phyloP scores from a whole-genome alignment of 2,797 vertebrate species.

The Semotilus atromaculatus region DNA sequence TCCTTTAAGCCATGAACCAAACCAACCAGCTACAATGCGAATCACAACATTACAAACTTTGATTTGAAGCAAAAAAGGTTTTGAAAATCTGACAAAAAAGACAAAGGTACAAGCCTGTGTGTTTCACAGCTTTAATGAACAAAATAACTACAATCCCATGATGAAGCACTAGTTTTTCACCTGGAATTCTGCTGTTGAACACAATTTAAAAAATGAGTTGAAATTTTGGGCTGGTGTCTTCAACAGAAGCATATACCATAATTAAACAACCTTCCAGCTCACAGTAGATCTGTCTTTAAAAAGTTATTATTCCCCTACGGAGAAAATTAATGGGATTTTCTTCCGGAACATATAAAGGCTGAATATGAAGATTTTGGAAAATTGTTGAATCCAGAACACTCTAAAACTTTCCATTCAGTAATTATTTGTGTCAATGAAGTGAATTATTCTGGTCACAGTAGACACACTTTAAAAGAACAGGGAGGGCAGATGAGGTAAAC shows the following conservation, averaged over 20 bases:
- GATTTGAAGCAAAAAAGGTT: not conserved
- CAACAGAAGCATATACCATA: not conserved
- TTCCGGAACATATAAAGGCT: not conserved
- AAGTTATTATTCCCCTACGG: not conserved
- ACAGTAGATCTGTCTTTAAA: not conserved
- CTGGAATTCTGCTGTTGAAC: not conserved
- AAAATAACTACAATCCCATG: not conserved
- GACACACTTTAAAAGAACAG: not conserved
- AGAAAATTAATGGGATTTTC: slow-evolving; percentile 6
- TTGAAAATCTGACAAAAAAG: not conserved
- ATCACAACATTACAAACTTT: not conserved
- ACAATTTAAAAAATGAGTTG: not conserved
- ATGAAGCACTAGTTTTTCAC: not conserved
- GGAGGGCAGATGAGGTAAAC: not conserved
- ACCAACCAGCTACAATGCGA: not conserved
- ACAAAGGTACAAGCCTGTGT: not conserved
- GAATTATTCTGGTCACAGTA: not conserved
- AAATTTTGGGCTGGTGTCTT: not conserved
- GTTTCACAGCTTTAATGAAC: not conserved
- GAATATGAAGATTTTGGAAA: not conserved
- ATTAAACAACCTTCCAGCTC: not conserved
- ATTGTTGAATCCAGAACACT: slow-evolving; percentile 4
- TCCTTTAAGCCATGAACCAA: not conserved
- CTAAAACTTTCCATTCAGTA: not conserved
- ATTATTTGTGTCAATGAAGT: slow-evolving; percentile 1